phyloP scores from a whole-genome alignment of 2,888 invertebrate genomes.

The Mesochorus sp. region DNA sequence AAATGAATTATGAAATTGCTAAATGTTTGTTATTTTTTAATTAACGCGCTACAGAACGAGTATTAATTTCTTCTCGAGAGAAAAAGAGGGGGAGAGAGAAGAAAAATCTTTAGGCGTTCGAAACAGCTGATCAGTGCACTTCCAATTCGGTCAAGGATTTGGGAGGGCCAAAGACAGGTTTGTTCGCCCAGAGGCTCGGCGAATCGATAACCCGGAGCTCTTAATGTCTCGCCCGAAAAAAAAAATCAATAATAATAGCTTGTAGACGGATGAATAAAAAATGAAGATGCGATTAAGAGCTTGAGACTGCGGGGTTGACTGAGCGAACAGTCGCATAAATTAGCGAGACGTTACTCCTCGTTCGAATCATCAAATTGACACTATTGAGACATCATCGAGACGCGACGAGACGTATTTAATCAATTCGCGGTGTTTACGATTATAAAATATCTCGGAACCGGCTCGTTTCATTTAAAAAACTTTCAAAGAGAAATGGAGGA shows the following conservation, averaged over 20 bases:
- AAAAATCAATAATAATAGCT: background rate
- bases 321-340: background rate
- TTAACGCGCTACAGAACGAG: background rate
- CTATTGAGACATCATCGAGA: background rate
- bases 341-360: background rate
- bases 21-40: background rate
- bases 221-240: slow-evolving; percentile 15
- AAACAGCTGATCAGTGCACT: slow-evolving; percentile 55
- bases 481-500: background rate
- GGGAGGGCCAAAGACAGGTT: slow-evolving; percentile 40
- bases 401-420: background rate
- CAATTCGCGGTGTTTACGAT: background rate
- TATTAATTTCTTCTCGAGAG: too few species aligned
- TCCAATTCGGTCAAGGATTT: slow-evolving; percentile 59
- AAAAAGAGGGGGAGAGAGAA: background rate
- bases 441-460: background rate
- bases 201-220: slow-evolving; percentile 51
- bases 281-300: background rate
- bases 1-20: background rate
- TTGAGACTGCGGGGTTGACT: background rate
- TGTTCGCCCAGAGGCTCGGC: slow-evolving; percentile 34
- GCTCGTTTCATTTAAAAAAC: background rate
- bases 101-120: slow-evolving; percentile 31
- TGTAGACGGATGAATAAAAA: background rate
- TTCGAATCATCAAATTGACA: background rate